Evolutionary conservation across 2,797 vertebrate species (phyloP).

Genomic region (Pseudotriccus pelzelni): DNA sequence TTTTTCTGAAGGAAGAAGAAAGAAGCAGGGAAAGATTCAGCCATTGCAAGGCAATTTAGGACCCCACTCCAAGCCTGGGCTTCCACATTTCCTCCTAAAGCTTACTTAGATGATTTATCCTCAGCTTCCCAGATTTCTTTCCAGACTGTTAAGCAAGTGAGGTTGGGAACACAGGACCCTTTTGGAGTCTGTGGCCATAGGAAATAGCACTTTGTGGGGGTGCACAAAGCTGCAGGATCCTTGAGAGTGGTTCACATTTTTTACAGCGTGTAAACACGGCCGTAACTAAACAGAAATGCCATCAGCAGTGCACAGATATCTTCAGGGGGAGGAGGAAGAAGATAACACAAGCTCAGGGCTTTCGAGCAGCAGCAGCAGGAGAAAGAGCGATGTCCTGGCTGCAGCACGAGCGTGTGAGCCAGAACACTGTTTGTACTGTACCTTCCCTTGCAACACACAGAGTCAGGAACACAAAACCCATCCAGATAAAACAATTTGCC

Average conservation of each 20-base stretch:
- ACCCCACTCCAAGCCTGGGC: not conserved
- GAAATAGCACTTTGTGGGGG: not conserved
- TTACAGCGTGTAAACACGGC: not conserved
- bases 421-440: constrained; percentile 13
- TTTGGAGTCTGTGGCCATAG: constrained; percentile 28
- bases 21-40: not conserved
- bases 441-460: constrained; percentile 9
- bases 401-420: not conserved
- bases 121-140: constrained; percentile 43
- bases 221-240: not conserved
- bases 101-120: not conserved
- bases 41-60: not conserved
- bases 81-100: constrained; percentile 20
- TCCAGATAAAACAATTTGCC: constrained; percentile 57
- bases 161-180: constrained; percentile 49
- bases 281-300: not conserved
- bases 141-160: not conserved
- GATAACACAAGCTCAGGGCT: not conserved
- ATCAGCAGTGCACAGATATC: not conserved
- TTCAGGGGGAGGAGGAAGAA: not conserved
- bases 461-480: constrained; percentile 55
- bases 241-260: not conserved
- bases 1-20: not conserved
- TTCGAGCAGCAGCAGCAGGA: not conserved
- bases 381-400: not conserved